phyloP scores from a whole-genome alignment of 1,140 invertebrate genomes.

The Nasonia vitripennis region DNA sequence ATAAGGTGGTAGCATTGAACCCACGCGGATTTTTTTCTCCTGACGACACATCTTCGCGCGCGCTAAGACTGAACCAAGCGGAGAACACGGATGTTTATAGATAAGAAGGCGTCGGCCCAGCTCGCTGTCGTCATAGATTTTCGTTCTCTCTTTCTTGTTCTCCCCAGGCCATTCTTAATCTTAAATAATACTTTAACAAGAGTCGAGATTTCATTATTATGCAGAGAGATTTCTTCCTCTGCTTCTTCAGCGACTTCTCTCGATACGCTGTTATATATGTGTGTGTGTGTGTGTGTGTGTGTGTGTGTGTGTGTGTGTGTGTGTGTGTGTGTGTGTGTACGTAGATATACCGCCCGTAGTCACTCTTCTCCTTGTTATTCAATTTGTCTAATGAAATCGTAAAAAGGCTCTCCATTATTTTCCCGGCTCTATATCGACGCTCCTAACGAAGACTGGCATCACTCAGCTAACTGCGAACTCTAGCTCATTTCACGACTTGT shows the following conservation, averaged over 20 bases:
- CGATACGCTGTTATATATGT: background rate
- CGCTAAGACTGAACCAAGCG: background rate
- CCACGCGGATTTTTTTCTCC: background rate
- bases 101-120: background rate
- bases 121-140: constrained; percentile 1
- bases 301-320: no score
- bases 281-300: no score
- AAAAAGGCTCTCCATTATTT: background rate
- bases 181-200: constrained; percentile 34
- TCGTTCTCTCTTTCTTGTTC: background rate
- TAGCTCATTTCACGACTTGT: no score
- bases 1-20: background rate
- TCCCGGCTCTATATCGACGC: background rate
- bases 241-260: background rate
- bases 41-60: background rate
- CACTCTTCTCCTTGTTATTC: constrained; percentile 27
- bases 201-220: constrained; percentile 27
- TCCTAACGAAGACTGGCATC: no score
- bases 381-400: constrained; percentile 30
- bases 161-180: background rate
- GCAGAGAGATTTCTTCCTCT: constrained; percentile 1
- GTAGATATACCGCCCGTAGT: background rate
- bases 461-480: no score
- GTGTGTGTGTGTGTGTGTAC: no score
- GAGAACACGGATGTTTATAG: constrained; percentile 4